Conservation (phyloP, 1,140 invertebrate genomes). For the Adelges cooleyi region DNA sequence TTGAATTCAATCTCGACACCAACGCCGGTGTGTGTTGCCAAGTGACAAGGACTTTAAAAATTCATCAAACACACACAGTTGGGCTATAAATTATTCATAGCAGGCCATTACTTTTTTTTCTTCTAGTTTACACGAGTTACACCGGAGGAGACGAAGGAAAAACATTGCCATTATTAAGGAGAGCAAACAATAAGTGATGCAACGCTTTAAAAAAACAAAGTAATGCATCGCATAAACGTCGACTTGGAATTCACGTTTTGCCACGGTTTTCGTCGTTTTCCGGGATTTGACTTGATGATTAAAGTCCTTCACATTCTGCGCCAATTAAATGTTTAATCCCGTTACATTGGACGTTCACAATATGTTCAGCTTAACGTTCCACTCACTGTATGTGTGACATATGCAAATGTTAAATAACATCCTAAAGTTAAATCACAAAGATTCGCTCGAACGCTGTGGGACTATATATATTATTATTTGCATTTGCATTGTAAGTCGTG, state of each 20-base stretch:
- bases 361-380: no score
- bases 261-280: not conserved
- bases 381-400: no score
- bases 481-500: no score
- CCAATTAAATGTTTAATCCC: slow-evolving; percentile 8
- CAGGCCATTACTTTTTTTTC: not conserved
- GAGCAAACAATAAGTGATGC: no score
- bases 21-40: not conserved
- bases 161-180: not conserved
- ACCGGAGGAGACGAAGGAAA: not conserved
- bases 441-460: no score
- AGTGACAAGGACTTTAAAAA: slow-evolving; percentile 13
- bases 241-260: not conserved
- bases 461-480: no score
- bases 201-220: no score
- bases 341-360: no score
- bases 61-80: slow-evolving; percentile 6
- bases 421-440: no score
- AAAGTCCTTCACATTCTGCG: not conserved
- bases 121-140: no score
- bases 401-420: no score
- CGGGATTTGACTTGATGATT: not conserved
- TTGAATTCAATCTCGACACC: slow-evolving; percentile 7
- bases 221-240: not conserved
- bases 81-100: slow-evolving; percentile 15